Base-by-base conservation (phyloP, 2,113 vertebrate species). In the Eublepharis macularius region DNA sequence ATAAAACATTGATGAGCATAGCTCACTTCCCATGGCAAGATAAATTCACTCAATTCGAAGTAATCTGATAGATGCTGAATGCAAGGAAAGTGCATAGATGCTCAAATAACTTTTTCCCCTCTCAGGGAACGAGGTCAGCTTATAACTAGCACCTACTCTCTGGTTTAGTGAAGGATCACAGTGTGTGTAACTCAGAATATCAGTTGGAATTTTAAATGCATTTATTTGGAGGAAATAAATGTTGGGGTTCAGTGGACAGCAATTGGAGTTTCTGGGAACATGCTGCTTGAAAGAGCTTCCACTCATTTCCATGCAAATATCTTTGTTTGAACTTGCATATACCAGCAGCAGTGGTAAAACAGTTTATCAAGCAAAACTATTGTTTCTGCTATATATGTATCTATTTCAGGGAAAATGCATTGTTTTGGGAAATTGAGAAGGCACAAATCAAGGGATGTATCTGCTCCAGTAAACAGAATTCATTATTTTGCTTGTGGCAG, bases 231-330 rank as follows among this genome's bases (percentile, higher is more conserved):
- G 81, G 47, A 77, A 86, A 85, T 80, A 84, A 74, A 82, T 43
- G 74, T 77, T 76, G 88, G 1, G 82, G 54, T 91, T 94, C 91
- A 89, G 82, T 91, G 88, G 88, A 34, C 69, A 90, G 87, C 0
- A 1, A 88, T 87, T 87, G 82, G 54, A 81, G 80, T 81, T 88
- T 82, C 84, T 90, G 80, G 91, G 82, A 92, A 92, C 80, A 54
- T 34, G 57, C 13, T 68, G 84, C 63, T 43, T 11, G 82, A 86
- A 89, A 87, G 2, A 7, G 81, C 74, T 76, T 41, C 70, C 57
- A 51, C 66, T 93, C 16, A 93, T 95, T 94, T 94, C 90, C 94
- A 94, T 94, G 93, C 91, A 93, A 90, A 94, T 94, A 36, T 86
- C 84, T 87, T 92, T 83, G 54, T 10, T 84, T 88, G 88, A 90